Percentiles rank a stretch among this genome's conserved stretches.
Evolutionary conservation across 2,888 invertebrate species (phyloP).

Genomic region (Parascotia fuliginaria): DNA sequence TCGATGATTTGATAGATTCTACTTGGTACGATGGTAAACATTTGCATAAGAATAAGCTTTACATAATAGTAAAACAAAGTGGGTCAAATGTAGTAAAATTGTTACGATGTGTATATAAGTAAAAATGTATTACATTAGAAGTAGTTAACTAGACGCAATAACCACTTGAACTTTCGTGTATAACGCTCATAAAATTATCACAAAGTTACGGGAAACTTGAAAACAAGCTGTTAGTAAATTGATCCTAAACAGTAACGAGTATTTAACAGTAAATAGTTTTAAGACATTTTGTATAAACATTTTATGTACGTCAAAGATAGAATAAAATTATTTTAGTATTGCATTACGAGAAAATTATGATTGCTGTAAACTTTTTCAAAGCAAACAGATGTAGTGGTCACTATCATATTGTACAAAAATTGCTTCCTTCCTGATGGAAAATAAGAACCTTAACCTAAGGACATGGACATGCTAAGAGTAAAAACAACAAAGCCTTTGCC

Average conservation of each 20-base stretch:
- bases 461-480: too few species aligned
- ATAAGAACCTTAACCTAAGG: too few species aligned
- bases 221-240: constrained; percentile 75
- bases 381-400: too few species aligned
- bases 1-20: too few species aligned
- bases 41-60: too few species aligned
- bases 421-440: too few species aligned
- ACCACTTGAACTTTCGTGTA: constrained; percentile 74
- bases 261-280: constrained; percentile 38
- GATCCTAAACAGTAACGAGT: constrained; percentile 56
- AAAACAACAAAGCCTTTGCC: too few species aligned
- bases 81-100: constrained; percentile 54
- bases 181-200: constrained; percentile 77
- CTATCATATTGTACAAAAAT: too few species aligned
- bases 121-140: constrained; percentile 45
- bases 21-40: too few species aligned
- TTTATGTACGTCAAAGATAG: constrained; percentile 6
- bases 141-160: constrained; percentile 52
- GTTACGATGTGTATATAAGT: constrained; percentile 38
- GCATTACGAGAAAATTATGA: too few species aligned
- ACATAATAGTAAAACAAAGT: constrained; percentile 44
- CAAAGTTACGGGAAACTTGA: constrained; percentile 68
- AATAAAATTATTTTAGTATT: too few species aligned
- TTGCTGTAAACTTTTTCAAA: too few species aligned
- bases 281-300: constrained; percentile 2